Base-by-base conservation (phyloP, 2,888 invertebrate genomes). In the Harpagoxenus sublaevis region DNA sequence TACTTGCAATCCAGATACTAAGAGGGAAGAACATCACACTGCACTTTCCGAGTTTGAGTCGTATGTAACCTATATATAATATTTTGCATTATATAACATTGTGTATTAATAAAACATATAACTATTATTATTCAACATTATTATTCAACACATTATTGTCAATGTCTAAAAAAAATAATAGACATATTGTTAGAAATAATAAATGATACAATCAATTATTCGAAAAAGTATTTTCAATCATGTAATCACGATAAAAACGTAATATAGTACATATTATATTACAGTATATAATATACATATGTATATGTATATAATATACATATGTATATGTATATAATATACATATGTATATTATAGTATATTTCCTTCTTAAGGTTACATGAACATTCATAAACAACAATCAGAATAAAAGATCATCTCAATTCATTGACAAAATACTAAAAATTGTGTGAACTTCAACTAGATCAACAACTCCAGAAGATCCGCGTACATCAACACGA, bases 31-130 rank as follows among this genome's bases (percentile, higher is more conserved):
- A 2, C 77, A 84, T 60, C 0, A 66, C 18, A 71, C 55, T 9
- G 77, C 83, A 18, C 0, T 2, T 2, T 66, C 84, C 9, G 79
- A 82, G 0, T 5, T 28, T 48, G 62, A 85, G 0, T 45, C 28
- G 89, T 89, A 85, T 23, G 88, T 89, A 90, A 89, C 85, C 84
- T 86, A 68, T 31, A 28, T 31, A 10, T 42, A 12, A 55, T 23
- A 55, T 31, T 4, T 53, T 23, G 4, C 9, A 60, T 42, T 51
- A n/a, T n/a, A n/a, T n/a, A 23, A 28, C 10, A 18, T 65, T n/a
- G n/a, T 66, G 0, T 15, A 42, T 42, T 28, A 68, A 10, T 39
- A 39, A 63, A 65, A 23, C 12, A 18, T 31, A 4, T 48, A 31
- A 66, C 4, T 48, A 68, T 0, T 28, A 68, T 48, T 45, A 48